Conservation (phyloP, 2,113 vertebrate species). For the Lathamus discolor region DNA sequence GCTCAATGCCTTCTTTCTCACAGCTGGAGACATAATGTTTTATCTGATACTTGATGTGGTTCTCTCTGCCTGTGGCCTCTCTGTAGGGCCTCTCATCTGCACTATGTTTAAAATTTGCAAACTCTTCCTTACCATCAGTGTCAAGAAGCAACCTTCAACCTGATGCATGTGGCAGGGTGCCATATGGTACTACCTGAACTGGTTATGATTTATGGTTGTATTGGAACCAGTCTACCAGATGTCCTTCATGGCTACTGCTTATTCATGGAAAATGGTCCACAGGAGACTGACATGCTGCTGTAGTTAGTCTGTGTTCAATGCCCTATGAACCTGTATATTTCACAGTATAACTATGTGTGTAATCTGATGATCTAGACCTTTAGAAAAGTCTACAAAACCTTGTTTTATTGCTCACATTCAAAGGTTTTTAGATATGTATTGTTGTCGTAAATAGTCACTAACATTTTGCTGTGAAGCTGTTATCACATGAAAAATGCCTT, state of each 20-base stretch:
- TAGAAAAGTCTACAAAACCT: background rate
- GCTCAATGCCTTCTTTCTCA: background rate
- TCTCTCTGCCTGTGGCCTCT: accelerated
- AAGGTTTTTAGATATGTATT: background rate
- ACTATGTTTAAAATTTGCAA: background rate
- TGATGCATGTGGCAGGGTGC: background rate
- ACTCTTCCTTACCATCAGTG: background rate
- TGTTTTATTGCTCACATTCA: background rate
- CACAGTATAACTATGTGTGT: background rate
- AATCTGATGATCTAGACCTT: background rate
- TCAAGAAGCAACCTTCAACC: background rate
- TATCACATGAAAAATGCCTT: background rate
- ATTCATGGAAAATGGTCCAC: background rate
- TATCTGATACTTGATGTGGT: background rate
- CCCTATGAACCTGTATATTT: accelerated
- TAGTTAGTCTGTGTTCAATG: background rate
- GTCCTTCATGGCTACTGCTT: background rate
- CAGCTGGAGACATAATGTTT: background rate
- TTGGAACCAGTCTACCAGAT: background rate
- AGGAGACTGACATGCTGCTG: accelerated
- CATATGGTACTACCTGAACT: background rate
- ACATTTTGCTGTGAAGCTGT: background rate
- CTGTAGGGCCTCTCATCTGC: background rate
- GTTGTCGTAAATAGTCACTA: background rate
- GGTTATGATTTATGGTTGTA: background rate